Evolutionary conservation across 2,113 vertebrate species (phyloP).

Genomic region (Podocnemis expansa): DNA sequence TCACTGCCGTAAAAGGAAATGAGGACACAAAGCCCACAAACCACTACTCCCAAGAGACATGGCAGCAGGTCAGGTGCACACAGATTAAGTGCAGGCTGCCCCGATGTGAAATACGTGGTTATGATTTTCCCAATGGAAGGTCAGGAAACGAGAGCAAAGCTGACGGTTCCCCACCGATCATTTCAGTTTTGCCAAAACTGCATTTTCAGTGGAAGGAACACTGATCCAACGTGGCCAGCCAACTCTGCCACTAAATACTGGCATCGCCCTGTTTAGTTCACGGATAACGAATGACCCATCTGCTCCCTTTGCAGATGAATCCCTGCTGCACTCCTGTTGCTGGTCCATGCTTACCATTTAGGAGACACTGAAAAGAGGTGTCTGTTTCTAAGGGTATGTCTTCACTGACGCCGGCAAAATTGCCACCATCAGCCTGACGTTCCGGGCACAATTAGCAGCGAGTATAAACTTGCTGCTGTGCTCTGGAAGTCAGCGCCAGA

Average conservation of each 20-base stretch:
- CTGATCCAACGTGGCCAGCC: not conserved
- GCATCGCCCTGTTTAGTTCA: not conserved
- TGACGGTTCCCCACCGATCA: no score
- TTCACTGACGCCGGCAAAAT: no score
- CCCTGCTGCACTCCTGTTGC: not conserved
- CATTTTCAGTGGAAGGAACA: not conserved
- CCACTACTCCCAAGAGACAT: not conserved
- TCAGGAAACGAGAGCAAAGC: not conserved
- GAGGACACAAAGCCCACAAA: not conserved
- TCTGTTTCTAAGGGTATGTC: accelerated
- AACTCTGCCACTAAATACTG: not conserved
- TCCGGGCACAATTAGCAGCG: no score
- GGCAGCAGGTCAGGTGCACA: not conserved
- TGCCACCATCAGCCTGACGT: no score
- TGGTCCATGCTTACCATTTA: not conserved
- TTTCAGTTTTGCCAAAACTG: not conserved
- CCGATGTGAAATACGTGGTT: not conserved
- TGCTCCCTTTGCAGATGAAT: not conserved
- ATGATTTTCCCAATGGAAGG: not conserved
- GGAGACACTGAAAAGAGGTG: accelerated
- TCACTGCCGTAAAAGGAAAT: not conserved
- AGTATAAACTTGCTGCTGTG: no score
- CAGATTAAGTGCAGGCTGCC: not conserved
- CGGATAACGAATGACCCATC: not conserved
- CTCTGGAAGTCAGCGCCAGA: no score